phyloP scores from a whole-genome alignment of 2,888 invertebrate species.

The Myopa testacea region DNA sequence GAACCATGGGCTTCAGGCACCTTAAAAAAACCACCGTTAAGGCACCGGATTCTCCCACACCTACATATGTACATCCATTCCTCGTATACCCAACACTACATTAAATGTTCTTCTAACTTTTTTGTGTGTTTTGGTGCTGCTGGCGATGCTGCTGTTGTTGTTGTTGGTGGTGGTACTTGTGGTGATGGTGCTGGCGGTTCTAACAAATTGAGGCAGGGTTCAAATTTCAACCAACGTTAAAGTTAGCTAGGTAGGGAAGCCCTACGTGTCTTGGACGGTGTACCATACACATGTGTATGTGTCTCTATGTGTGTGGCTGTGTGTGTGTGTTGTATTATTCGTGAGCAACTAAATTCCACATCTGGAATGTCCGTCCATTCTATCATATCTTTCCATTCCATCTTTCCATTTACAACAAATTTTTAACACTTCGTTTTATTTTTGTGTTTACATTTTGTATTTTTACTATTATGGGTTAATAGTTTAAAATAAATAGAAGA shows the following conservation, averaged over 20 bases:
- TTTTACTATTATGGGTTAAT: too few relatives aligned
- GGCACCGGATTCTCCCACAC: not conserved
- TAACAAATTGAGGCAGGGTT: slow-evolving; percentile 18
- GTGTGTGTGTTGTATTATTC: not conserved
- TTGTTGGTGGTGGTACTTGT: not conserved
- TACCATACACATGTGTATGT: not conserved
- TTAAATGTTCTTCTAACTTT: slow-evolving; percentile 5
- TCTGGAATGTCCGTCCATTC: too few relatives aligned
- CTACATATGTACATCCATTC: not conserved
- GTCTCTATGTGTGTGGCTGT: not conserved
- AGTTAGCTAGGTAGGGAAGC: not conserved
- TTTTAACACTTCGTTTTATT: too few relatives aligned
- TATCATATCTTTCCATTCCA: too few relatives aligned
- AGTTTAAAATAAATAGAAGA: too few relatives aligned
- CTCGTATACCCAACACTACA: not conserved
- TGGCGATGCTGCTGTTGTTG: not conserved
- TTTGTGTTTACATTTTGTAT: too few relatives aligned
- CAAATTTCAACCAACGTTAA: slow-evolving; percentile 17
- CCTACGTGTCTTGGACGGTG: not conserved
- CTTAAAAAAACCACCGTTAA: not conserved
- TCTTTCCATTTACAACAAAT: too few relatives aligned
- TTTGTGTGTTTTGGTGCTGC: not conserved
- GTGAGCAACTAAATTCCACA: too few relatives aligned
- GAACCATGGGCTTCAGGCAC: not conserved
- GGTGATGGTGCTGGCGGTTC: not conserved